phyloP scores from a whole-genome alignment of 1,140 invertebrate species.

The Drosophila sucinea region DNA sequence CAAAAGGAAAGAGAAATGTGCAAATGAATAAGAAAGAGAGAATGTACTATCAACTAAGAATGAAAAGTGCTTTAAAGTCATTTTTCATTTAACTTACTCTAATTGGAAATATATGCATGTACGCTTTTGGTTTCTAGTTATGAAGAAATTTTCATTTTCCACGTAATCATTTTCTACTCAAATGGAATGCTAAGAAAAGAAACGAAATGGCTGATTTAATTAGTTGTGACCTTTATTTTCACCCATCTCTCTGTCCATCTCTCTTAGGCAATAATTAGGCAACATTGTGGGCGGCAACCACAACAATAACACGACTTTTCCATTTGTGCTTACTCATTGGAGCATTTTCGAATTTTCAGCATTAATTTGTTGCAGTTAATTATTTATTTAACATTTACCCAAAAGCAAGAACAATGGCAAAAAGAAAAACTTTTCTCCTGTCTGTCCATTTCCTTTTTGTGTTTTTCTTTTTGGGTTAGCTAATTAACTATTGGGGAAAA shows the following conservation, averaged over 20 bases:
- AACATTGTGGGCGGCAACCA: background rate
- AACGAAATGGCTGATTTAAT: conserved; percentile 4
- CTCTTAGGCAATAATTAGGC: background rate
- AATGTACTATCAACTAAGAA: background rate
- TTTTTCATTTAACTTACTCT: too few species aligned
- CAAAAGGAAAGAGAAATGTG: background rate
- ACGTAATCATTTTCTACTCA: background rate
- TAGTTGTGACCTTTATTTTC: conserved; percentile 5
- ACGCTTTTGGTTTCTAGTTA: conserved; percentile 12
- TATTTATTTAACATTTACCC: conserved; percentile 38
- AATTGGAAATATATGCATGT: too few species aligned
- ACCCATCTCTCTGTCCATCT: background rate
- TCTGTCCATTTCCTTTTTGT: conserved; percentile 2
- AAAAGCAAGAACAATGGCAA: background rate
- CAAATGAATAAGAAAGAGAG: background rate
- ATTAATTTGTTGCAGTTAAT: conserved; percentile 39
- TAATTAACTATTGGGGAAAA: conserved; percentile 7
- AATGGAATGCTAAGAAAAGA: conserved; percentile 1
- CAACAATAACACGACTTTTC: conserved; percentile 10
- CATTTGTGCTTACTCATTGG: conserved; percentile 19
- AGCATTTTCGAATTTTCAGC: conserved; percentile 30
- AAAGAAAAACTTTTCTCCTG: conserved; percentile 11
- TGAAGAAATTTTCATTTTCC: conserved; percentile 5
- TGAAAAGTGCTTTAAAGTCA: background rate
- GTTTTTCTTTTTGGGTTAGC: conserved; percentile 3